Evolutionary conservation across 2,797 vertebrate species (phyloP), one percentile per base, ranked within the genome.

Genomic region (Furcifer pardalis): DNA sequence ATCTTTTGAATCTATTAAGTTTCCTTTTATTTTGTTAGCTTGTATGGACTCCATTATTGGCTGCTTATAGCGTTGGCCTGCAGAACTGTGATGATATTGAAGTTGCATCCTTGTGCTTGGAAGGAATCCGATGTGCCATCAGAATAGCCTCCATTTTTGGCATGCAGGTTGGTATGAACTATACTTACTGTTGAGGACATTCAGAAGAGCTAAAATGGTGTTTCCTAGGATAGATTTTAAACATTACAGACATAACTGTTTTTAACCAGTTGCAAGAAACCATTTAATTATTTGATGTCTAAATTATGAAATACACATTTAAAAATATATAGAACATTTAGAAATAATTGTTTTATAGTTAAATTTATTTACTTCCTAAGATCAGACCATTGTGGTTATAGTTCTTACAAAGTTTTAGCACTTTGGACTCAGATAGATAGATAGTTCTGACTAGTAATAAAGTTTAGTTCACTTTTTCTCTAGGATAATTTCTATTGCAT

Each of bases 41-140:
- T 91, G 98, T 98, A 0, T 99, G 98, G 98, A 99, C 98, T 0
- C 98, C 98, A 0, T 82, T 99, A 79, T 92, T 99, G 92, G 98
- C 98, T 83, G 98, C 98, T 0, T 99, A 99, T 89, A 99, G 98
- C 0, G 97, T 99, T 17, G 98, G 98, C 1, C 95, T 99, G 81
- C 98, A 99, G 96, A 98, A 99, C 94, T 99, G 98, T 75, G 98
- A 99, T 1, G 98, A 99, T 93, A 97, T 97, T 0, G 98, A 99
- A 72, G 98, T 99, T 79, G 98, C 98, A 0, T 97, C 97, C 0
- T 95, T 99, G 88, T 99, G 98, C 89, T 93, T 99, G 92, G 98
- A 99, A 94, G 98, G 98, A 83, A 99, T 99, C 69, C 97, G 98
- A 21, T 99, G 98, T 93, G 98, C 98, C 7, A 96, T 99, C 91